These are phyloP conservation scores for Tylochromis polylepis DNA, from an alignment of 2,113 vertebrate species.

Conservation along the genomic window DNA sequence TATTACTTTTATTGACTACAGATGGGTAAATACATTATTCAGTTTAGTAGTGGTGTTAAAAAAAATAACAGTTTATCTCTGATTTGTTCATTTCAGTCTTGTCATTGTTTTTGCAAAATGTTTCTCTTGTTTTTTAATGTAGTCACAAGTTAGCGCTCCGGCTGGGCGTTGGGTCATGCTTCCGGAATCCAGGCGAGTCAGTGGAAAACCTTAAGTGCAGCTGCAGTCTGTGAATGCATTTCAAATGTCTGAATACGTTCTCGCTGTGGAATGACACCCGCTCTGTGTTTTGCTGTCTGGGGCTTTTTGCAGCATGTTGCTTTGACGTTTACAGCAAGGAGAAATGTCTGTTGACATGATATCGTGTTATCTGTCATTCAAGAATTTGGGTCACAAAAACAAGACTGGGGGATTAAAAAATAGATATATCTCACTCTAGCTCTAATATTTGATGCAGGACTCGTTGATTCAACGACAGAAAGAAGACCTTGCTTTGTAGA, in stretches of 20 bases:
- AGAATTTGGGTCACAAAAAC: background rate
- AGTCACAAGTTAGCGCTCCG: background rate
- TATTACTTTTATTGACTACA: background rate
- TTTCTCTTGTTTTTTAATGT: background rate
- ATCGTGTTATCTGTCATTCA: background rate
- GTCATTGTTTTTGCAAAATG: background rate
- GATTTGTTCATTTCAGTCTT: background rate
- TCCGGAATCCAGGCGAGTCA: slow-evolving; percentile 20
- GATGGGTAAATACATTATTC: background rate
- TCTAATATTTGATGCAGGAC: background rate
- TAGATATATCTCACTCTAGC: background rate
- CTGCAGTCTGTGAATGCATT: slow-evolving; percentile 45
- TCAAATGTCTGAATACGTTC: slow-evolving; percentile 23
- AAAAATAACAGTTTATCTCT: background rate
- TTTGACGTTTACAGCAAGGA: background rate
- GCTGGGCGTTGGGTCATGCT: slow-evolving; percentile 2
- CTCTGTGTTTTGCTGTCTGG: slow-evolving; percentile 4
- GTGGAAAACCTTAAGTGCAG: slow-evolving; percentile 32
- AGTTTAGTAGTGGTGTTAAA: background rate
- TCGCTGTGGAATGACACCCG: slow-evolving; percentile 32
- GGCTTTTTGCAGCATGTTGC: background rate
- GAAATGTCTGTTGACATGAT: background rate
- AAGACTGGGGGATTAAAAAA: background rate
- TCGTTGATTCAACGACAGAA: background rate
- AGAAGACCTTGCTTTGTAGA: background rate